Evolutionary conservation across 1,140 invertebrate species (phyloP).

Genomic region (Tenebrio molitor): DNA sequence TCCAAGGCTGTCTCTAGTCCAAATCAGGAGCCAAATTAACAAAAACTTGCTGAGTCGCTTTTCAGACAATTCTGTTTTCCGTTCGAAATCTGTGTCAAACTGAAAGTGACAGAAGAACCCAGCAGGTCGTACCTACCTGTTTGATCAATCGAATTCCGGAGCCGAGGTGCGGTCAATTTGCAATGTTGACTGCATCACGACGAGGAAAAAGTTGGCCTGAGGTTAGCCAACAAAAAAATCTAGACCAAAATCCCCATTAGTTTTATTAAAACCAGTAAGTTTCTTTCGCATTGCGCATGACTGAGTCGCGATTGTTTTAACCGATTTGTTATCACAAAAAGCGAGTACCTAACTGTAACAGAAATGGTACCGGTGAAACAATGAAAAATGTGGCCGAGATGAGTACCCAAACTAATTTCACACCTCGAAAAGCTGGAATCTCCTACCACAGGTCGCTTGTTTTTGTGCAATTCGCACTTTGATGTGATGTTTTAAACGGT

Average conservation of each 20-base stretch:
- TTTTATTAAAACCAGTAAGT: not conserved
- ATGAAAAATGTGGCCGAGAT: not conserved
- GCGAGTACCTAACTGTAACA: constrained; percentile 4
- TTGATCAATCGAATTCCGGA: constrained; percentile 16
- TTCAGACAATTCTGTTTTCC: too few relatives aligned
- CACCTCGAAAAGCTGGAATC: not conserved
- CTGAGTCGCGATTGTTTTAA: not conserved
- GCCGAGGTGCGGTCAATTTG: constrained; percentile 30
- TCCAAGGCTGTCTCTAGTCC: too few relatives aligned
- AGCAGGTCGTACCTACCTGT: not conserved
- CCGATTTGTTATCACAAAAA: not conserved
- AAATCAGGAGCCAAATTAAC: constrained; percentile 30
- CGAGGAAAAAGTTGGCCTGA: constrained; percentile 15
- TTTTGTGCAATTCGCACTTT: too few relatives aligned
- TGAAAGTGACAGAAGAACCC: not conserved
- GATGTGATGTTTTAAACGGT: too few relatives aligned
- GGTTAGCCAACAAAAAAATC: constrained; percentile 14
- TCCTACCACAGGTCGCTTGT: too few relatives aligned
- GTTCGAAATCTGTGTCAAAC: constrained; percentile 26
- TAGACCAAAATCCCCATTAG: constrained; percentile 19
- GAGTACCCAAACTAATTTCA: constrained; percentile 7
- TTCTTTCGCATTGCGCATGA: not conserved
- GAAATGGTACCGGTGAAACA: not conserved
- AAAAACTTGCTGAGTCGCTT: too few relatives aligned
- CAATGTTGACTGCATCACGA: too few relatives aligned